Base-by-base conservation (phyloP, 2,113 vertebrate genomes). In the Miniopterus natalensis region DNA sequence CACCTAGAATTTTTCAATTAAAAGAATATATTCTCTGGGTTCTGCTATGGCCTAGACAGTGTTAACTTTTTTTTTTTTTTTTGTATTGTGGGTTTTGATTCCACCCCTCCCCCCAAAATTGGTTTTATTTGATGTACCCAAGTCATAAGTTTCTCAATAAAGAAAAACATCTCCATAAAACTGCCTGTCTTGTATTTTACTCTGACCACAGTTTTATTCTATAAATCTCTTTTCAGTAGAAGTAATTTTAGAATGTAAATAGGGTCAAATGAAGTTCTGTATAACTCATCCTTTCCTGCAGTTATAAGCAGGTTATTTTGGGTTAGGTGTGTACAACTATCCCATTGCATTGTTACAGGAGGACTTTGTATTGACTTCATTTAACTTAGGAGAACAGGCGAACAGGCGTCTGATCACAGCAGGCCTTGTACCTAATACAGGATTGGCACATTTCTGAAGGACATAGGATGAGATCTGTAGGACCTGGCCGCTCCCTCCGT, bases 131-230 rank as follows among this genome's bases (percentile, higher is more conserved):
- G 95, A 98, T 98, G 94, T 98, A 96, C 92, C 96, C 96, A 94
- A 96, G 96, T 98, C 98, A 97, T 97, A 98, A 96, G 92, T 98
- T 98, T 98, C 98, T 98, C 98, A 98, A 98, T 98, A 98, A 98
- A 98, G 98, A 84, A 98, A 95, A 97, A 98, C 97, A 92, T 95
- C 97, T 97, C 79, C 77, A 18, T 59, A 59, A 78, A 49, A 18
- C 74, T 49, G 78, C 45, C 61, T 70, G 1, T 86, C 11, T 80
- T 84, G 51, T 21, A 2, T n/a, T 36, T 23, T 13, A 21, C 71
- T 0, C 73, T 21, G 61, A 18, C 40, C 4, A 47, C 40, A 61
- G 36, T 90, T 91, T 77, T 42, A 31, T 51, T 95, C 47, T 66
- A 6, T 10, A 74, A 97, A 42, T 92, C 25, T 66, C 40, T 75